Base-by-base conservation (phyloP, 53 echinoderm and acorn worm species). In the Zoroaster sp. region DNA sequence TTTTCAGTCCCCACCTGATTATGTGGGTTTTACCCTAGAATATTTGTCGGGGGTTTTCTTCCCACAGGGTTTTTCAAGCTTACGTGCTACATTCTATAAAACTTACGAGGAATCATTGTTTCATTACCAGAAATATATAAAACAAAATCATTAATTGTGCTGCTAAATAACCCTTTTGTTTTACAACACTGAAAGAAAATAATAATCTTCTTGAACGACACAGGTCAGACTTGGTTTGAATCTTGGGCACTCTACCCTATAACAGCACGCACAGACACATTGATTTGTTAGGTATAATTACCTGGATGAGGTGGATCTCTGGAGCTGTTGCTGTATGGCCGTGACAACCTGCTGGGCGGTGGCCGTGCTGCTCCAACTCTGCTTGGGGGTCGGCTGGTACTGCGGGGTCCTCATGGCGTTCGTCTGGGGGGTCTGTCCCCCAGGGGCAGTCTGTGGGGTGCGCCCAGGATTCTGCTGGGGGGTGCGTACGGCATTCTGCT, bases 351-450 rank as follows among this genome's bases (percentile, higher is more conserved):
- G 94, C 77, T 85, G 92, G 28, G 88, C 33, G 39, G 89, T n/a
- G n/a, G 97, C 88, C 17, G 92, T 83, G 13, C 87, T 87, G 33
- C 95, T 75, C 98, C 98, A 98, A 42, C 87, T 94, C 67, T 94
- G 94, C 44, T 94, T 92, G 35, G 95, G 95, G 28, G 95, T 95
- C 35, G 80, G 92, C 49, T 92, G 94, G 14, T 91, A 87, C 88
- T 95, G 97, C 7, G 98, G 98, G 52, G 98, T 97, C 13, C 94
- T 70, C 18, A 90, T 76, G 12, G 95, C 93, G 67, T 90, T 91
- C 67, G 88, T 88, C 82, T 92, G 90, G 30, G 98, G 98, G 33
- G 95, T 96, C 35, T 78, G 78, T 21, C 66, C 46, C 3, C 69
- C 85, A 3, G 89, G 67, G 31, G 70, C 67, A 0, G 78, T 77